Conservation (phyloP, 2,113 vertebrate species). For the Misgurnus anguillicaudatus region DNA sequence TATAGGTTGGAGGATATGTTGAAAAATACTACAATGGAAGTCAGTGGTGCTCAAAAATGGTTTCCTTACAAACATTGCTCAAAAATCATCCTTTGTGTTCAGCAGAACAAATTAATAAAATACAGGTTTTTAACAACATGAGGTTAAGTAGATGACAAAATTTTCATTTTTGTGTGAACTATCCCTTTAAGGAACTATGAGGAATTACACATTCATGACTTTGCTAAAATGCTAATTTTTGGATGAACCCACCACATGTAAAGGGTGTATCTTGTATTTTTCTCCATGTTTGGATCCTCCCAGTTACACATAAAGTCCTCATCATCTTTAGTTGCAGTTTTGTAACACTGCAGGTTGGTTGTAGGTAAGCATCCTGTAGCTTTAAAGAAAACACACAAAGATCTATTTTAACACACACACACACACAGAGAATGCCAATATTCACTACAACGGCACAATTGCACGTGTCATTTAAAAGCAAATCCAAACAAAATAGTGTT, state of each 20-base stretch:
- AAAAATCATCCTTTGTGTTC: no score
- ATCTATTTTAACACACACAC: no score
- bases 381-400: background rate
- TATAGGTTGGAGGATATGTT: no score
- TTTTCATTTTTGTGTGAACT: no score
- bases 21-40: no score
- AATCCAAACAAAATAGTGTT: no score
- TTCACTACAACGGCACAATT: no score
- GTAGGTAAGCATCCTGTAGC: slow-evolving; percentile 51
- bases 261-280: slow-evolving; percentile 54
- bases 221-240: no score
- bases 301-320: slow-evolving; percentile 68
- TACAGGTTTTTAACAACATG: background rate
- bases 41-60: no score
- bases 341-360: slow-evolving; percentile 68
- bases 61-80: no score
- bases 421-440: no score
- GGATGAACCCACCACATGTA: slow-evolving; percentile 59
- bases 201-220: background rate
- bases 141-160: background rate
- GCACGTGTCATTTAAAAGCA: background rate
- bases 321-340: background rate
- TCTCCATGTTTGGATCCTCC: slow-evolving; percentile 44
- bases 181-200: background rate
- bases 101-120: no score